Percentiles rank a stretch among this genome's conserved stretches.
Evolutionary conservation across 2,888 invertebrate genomes (phyloP).

Genomic region (Nemapogon koenigi): DNA sequence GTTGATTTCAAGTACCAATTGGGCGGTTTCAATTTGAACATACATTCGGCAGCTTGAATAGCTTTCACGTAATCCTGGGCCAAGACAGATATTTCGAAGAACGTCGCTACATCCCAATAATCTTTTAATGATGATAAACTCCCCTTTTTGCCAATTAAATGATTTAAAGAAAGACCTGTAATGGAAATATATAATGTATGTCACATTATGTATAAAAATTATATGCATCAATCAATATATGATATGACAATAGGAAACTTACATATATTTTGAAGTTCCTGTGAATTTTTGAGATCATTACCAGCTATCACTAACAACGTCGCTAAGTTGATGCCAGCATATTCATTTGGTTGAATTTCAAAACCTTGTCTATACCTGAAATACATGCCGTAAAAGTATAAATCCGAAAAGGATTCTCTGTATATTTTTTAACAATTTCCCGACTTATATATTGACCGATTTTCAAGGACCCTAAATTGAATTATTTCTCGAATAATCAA

Average conservation of each 20-base stretch:
- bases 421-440: no score
- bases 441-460: no score
- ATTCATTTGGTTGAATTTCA: constrained; percentile 98
- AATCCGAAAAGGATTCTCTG: no score
- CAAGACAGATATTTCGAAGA: constrained; percentile 97
- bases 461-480: no score
- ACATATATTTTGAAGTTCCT: constrained; percentile 91
- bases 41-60: constrained; percentile 93
- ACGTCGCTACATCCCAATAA: constrained; percentile 99
- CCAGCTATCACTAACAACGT: constrained; percentile 96
- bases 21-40: constrained; percentile 90
- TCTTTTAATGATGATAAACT: constrained; percentile 90
- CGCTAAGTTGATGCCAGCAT: constrained; percentile 98
- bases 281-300: constrained; percentile 91
- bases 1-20: constrained; percentile 96
- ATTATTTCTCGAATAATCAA: no score
- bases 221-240: neutral
- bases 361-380: constrained; percentile 89
- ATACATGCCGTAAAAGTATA: no score
- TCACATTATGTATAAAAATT: neutral
- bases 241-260: constrained; percentile 18
- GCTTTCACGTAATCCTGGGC: constrained; percentile 98
- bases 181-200: constrained; percentile 13
- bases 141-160: constrained; percentile 97
- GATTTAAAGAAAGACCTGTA: constrained; percentile 90